Evolutionary conservation across 2,888 invertebrate genomes (phyloP).

Genomic region (Crematogaster levior): DNA sequence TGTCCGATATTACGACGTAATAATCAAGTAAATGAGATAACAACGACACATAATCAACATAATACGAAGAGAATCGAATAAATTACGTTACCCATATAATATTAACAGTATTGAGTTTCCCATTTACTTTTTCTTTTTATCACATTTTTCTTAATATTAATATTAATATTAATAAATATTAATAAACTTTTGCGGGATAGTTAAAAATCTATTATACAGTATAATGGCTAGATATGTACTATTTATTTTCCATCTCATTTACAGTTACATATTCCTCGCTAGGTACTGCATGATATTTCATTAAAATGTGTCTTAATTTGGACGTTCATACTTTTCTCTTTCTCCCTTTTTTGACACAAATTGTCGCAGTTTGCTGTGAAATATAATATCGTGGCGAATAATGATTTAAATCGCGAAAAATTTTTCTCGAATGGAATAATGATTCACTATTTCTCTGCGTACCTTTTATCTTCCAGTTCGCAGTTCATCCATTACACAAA

Average conservation of each 20-base stretch:
- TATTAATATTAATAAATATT: background rate
- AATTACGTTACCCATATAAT: background rate
- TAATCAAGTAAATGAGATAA: slow-evolving; percentile 9
- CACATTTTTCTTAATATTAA: background rate
- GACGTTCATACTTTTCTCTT: background rate
- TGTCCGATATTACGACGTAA: background rate
- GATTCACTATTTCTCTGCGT: background rate
- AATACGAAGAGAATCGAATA: background rate
- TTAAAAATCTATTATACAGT: background rate
- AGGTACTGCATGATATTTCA: background rate
- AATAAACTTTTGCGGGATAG: background rate
- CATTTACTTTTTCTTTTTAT: background rate
- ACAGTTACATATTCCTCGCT: background rate
- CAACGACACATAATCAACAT: background rate
- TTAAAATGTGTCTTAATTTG: background rate
- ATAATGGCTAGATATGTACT: background rate
- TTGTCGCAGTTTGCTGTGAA: background rate
- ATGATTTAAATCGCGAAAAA: slow-evolving; percentile 12
- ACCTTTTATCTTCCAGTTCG: slow-evolving; percentile 10
- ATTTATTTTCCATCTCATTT: too few relatives aligned
- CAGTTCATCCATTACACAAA: background rate
- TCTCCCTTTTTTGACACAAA: background rate
- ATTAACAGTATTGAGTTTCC: background rate
- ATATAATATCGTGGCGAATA: background rate
- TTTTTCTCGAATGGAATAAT: background rate